Conservation (phyloP, 1,140 invertebrate genomes). For the Zophobas atratus region DNA sequence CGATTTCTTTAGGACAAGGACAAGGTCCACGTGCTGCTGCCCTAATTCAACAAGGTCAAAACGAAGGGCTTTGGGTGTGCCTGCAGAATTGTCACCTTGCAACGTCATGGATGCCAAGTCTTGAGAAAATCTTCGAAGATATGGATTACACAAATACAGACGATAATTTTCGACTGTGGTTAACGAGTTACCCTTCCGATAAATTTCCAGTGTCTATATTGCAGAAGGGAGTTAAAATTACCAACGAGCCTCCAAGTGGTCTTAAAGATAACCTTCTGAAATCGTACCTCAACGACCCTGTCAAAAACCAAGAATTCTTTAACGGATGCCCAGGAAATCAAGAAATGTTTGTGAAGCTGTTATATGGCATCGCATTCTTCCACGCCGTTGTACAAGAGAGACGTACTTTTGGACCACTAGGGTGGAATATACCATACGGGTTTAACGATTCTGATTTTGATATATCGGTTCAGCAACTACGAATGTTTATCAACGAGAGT, state of each 20-base stretch:
- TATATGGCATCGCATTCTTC: conserved; percentile 94
- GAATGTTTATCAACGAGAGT: conserved; percentile 84
- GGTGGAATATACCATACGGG: conserved; percentile 96
- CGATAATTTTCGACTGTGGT: conserved; percentile 85
- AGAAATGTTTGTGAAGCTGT: conserved; percentile 82
- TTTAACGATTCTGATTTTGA: conserved; percentile 96
- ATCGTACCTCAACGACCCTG: conserved; percentile 87
- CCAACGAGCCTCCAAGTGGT: conserved; percentile 92
- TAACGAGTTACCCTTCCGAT: conserved; percentile 92
- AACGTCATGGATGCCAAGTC: conserved; percentile 87
- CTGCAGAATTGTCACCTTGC: conserved; percentile 96
- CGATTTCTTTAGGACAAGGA: conserved; percentile 93
- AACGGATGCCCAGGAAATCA: conserved; percentile 79
- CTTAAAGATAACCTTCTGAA: conserved; percentile 88
- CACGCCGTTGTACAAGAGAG: conserved; percentile 95
- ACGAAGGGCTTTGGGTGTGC: conserved; percentile 89
- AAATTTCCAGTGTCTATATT: conserved; percentile 90
- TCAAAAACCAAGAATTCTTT: conserved; percentile 81
- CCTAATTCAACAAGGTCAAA: conserved; percentile 84
- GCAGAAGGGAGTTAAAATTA: conserved; percentile 95
- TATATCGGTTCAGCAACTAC: conserved; percentile 88
- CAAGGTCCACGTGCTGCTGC: conserved; percentile 87
- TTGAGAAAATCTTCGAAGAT: conserved; percentile 87
- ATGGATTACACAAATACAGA: conserved; percentile 85
- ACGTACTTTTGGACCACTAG: conserved; percentile 91